A percentile compares a stretch with the other conserved stretches of the same genome.
These are phyloP conservation scores for Cryptophagus acutangulus DNA, from an alignment of 2,888 invertebrate species.

Conservation along the genomic window DNA sequence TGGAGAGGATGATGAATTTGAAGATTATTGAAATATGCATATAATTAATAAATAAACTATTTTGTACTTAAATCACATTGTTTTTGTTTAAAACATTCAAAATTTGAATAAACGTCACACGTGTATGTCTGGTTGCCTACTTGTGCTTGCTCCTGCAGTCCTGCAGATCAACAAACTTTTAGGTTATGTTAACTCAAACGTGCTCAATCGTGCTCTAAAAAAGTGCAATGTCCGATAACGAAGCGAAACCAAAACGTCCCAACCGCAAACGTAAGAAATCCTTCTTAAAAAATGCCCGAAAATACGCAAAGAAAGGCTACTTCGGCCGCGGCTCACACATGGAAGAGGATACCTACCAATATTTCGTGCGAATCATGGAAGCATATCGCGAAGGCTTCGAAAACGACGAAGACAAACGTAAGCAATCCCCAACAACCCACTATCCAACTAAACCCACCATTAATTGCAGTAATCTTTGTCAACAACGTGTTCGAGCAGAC, in stretches of 20 bases:
- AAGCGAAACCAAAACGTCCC: constrained; percentile 26
- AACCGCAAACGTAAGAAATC: constrained; percentile 62
- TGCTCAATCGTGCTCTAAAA: too few species aligned
- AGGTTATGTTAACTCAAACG: too few species aligned
- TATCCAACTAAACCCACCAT: background rate
- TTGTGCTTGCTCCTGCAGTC: too few species aligned
- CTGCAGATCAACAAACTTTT: too few species aligned
- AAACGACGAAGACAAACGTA: constrained; percentile 65
- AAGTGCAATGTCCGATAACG: too few species aligned
- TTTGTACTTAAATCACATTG: too few species aligned
- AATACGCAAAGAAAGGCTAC: constrained; percentile 69
- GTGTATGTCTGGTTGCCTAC: too few species aligned
- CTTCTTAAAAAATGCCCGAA: constrained; percentile 66
- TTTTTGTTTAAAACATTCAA: too few species aligned
- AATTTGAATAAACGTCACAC: too few species aligned
- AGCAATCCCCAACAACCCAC: constrained; percentile 1
- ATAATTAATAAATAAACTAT: too few species aligned
- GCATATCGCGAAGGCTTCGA: constrained; percentile 64
- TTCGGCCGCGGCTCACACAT: constrained; percentile 67
- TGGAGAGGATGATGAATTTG: too few species aligned
- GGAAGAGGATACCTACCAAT: constrained; percentile 68
- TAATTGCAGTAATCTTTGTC: constrained; percentile 58
- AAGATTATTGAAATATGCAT: too few species aligned
- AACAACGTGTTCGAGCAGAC: constrained; percentile 73
- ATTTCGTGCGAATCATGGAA: constrained; percentile 72